These are phyloP conservation scores for Chiroxiphia lanceolata DNA, from an alignment of 2,797 vertebrate genomes.

Conservation along the genomic window DNA sequence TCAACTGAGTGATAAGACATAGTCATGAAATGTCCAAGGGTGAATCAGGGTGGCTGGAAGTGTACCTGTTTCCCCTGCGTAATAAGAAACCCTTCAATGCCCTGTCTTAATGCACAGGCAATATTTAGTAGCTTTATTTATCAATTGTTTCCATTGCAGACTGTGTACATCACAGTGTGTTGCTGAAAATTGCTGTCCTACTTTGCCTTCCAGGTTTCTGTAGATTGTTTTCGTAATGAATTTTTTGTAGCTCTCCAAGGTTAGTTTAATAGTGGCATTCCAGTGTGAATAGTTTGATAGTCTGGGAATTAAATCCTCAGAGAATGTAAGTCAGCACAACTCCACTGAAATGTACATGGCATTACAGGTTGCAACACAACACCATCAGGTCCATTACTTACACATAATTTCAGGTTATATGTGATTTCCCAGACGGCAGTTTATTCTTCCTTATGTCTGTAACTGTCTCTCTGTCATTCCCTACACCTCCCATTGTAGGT, in stretches of 20 bases:
- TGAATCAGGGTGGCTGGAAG: conserved; percentile 57
- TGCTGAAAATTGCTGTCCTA: background rate
- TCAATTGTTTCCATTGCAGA: conserved; percentile 54
- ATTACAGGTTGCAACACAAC: conserved; percentile 9
- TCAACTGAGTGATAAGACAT: conserved; percentile 79
- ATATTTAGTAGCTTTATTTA: conserved; percentile 53
- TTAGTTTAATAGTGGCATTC: conserved; percentile 5
- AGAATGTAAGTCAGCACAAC: background rate
- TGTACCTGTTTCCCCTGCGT: conserved; percentile 16
- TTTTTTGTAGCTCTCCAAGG: background rate
- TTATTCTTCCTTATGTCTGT: background rate
- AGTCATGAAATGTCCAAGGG: conserved; percentile 68
- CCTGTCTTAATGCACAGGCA: conserved; percentile 32
- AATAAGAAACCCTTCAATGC: conserved; percentile 39
- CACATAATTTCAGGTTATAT: background rate
- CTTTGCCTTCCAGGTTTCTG: background rate
- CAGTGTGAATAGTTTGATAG: background rate
- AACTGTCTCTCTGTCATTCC: background rate
- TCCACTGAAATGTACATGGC: background rate
- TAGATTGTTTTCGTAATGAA: background rate
- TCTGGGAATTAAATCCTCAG: conserved; percentile 33
- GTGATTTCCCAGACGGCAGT: background rate
- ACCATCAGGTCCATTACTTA: background rate
- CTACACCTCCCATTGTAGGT: background rate
- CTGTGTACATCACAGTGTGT: background rate